Evolutionary conservation across 2,888 invertebrate species (phyloP).

Genomic region (Xanthorhoe designata): DNA sequence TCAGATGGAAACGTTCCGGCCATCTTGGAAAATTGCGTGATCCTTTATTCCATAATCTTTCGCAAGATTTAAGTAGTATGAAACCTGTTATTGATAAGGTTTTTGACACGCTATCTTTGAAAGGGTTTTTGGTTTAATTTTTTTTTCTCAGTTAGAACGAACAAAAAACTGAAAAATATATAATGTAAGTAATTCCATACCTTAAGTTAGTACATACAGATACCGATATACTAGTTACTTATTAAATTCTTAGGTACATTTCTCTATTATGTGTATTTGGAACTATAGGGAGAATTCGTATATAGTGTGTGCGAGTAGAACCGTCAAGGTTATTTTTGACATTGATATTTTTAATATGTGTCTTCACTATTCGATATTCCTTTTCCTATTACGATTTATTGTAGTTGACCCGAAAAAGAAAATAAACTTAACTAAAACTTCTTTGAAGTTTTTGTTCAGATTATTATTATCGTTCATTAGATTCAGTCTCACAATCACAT

Average conservation of each 20-base stretch:
- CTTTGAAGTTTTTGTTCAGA: constrained; percentile 18
- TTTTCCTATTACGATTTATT: not conserved
- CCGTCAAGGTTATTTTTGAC: not conserved
- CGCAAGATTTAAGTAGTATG: constrained; percentile 23
- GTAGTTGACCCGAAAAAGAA: not conserved
- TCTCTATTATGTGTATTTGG: too few relatives aligned
- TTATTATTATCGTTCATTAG: constrained; percentile 39
- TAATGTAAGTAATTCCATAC: too few relatives aligned
- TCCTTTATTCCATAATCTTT: constrained; percentile 43
- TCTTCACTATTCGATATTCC: not conserved
- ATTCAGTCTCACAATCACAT: constrained; percentile 37
- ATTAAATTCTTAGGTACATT: too few relatives aligned
- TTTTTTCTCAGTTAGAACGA: not conserved
- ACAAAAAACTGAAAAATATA: not conserved
- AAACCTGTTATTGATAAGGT: constrained; percentile 31
- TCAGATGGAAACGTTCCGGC: constrained; percentile 54
- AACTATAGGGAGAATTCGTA: too few relatives aligned
- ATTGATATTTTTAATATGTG: too few relatives aligned
- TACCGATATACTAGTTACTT: too few relatives aligned
- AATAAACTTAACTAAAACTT: not conserved
- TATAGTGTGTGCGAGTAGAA: too few relatives aligned
- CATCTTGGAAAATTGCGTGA: constrained; percentile 52
- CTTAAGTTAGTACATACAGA: too few relatives aligned
- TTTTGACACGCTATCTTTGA: constrained; percentile 15
- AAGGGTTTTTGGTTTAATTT: constrained; percentile 6